A percentile compares a stretch with the other conserved stretches of the same genome.
phyloP scores from a whole-genome alignment of 2,797 vertebrate genomes.

The Choloepus didactylus region DNA sequence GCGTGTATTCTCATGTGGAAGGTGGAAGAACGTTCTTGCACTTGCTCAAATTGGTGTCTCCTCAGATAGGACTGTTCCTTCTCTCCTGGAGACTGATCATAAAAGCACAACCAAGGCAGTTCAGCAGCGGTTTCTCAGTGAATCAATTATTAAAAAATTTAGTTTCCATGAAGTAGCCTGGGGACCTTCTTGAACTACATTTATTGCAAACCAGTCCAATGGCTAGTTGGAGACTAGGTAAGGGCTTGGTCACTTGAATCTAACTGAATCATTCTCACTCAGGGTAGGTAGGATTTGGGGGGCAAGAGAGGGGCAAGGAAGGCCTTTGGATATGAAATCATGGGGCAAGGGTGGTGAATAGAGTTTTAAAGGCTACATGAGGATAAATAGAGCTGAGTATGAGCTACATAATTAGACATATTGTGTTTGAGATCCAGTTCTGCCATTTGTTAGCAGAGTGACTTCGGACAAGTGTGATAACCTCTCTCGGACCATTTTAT shows the following conservation, averaged over 20 bases:
- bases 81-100: not conserved
- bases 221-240: not conserved
- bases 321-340: not conserved
- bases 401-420: not conserved
- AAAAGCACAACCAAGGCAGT: not conserved
- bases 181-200: not conserved
- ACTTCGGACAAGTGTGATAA: not conserved
- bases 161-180: not conserved
- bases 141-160: not conserved
- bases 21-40: not conserved
- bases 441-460: no score
- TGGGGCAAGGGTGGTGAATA: not conserved
- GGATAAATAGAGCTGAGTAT: no score
- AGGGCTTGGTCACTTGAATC: not conserved
- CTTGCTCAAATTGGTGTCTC: not conserved
- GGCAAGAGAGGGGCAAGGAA: not conserved
- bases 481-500: not conserved
- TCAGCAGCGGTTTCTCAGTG: not conserved
- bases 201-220: not conserved
- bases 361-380: not conserved
- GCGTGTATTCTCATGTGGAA: not conserved
- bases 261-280: not conserved
- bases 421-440: not conserved
- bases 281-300: not conserved
- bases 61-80: not conserved